Conservation (phyloP, 2,113 vertebrate genomes). For the Phaethon lepturus region DNA sequence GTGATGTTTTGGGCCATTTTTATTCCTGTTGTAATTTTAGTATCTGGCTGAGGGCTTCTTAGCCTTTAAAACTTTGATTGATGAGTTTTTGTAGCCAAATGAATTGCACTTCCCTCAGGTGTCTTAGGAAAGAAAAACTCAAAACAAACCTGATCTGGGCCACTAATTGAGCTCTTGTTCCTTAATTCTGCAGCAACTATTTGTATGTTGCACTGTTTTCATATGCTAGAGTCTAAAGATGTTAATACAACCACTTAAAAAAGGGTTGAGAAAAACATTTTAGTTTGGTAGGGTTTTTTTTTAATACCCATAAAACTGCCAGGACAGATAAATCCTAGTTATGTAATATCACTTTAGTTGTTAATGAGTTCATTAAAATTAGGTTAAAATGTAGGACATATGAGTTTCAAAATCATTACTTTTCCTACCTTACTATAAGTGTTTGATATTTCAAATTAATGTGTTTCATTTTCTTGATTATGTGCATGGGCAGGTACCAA, state of each 20-base stretch:
- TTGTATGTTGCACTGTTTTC: not conserved
- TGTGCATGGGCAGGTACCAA: not conserved
- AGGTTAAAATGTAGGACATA: not conserved
- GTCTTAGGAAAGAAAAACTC: not conserved
- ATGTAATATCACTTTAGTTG: not conserved
- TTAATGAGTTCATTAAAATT: not conserved
- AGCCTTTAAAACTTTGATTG: not conserved
- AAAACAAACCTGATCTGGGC: not conserved
- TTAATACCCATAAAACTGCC: not conserved
- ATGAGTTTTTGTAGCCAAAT: not conserved
- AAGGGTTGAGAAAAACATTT: not conserved
- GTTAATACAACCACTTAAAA: not conserved
- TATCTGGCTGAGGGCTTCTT: not conserved
- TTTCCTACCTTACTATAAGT: not conserved
- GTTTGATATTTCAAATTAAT: not conserved
- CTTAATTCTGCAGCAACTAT: not conserved
- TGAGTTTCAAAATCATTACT: not conserved
- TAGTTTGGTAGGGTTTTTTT: not conserved
- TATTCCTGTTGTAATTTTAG: not conserved
- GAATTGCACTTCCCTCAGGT: not conserved
- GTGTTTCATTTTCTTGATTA: not conserved
- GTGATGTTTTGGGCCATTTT: not conserved
- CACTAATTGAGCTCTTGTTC: not conserved
- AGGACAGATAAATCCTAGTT: not conserved
- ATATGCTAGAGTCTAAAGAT: not conserved